phyloP scores from a whole-genome alignment of 2,113 vertebrate genomes.

The Beaufortia kweichowensis region DNA sequence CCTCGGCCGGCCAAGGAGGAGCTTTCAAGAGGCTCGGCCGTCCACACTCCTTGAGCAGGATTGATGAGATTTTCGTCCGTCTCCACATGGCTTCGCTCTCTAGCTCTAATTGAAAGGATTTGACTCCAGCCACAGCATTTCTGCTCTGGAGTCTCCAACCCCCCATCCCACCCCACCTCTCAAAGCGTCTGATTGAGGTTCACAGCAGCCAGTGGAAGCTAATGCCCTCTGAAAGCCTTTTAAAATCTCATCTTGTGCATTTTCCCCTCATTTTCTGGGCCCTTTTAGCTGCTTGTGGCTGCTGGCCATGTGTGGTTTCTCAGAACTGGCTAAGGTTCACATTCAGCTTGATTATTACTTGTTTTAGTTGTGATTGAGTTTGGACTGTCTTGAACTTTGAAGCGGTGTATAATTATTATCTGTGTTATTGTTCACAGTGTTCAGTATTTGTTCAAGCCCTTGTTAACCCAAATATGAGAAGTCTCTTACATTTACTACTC shows the following conservation, averaged over 20 bases:
- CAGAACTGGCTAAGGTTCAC: neutral
- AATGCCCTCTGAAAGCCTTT: constrained; percentile 79
- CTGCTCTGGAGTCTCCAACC: constrained; percentile 58
- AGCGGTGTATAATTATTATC: neutral
- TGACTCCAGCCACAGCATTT: constrained; percentile 69
- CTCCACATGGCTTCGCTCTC: constrained; percentile 64
- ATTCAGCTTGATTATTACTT: neutral
- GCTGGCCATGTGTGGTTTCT: neutral
- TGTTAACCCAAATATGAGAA: too few species aligned
- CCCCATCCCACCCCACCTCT: constrained; percentile 46
- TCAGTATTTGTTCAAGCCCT: too few species aligned
- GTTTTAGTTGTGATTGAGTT: neutral
- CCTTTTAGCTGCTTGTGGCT: neutral
- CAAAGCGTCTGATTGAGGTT: constrained; percentile 71
- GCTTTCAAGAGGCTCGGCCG: constrained; percentile 43
- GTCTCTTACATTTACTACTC: too few species aligned
- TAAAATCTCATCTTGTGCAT: constrained; percentile 75
- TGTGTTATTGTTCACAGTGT: neutral
- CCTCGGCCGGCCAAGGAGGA: constrained; percentile 56
- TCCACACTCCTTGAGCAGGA: constrained; percentile 60
- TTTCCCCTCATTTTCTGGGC: constrained; percentile 40
- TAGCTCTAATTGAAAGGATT: constrained; percentile 73
- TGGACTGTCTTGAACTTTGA: neutral
- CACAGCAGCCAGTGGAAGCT: constrained; percentile 71
- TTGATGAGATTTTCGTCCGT: constrained; percentile 66